Evolutionary conservation across 2,113 vertebrate genomes (phyloP), one percentile per base, ranked within the genome.

Genomic region (Nothoprocta pentlandii): DNA sequence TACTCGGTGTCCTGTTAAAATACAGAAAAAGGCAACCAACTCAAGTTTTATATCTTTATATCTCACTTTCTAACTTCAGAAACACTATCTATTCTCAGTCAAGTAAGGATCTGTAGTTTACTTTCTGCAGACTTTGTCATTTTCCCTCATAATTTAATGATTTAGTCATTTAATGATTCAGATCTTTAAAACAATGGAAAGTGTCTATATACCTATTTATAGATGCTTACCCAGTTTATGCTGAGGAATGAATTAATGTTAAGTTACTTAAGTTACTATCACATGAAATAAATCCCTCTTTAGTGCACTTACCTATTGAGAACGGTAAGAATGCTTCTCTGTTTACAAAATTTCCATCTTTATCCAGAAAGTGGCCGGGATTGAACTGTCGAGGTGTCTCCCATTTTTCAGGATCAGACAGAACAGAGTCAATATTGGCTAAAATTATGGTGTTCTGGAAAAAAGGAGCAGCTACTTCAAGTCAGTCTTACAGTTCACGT

Each of bases 251-350:
- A 46, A 87, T 36, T 25, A 42, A 63, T 67, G n/a, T 64, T 19
- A 42, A 80, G 41, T 19, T 62, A 12, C 46, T 64, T 19, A 42
- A 77, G 34, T 19, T 62, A 14, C 46, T 51, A 21, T 9, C 19
- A 34, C 46, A 17, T 22, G 56, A 81, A 74, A 36, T 54, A 62
- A 81, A 67, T 17, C 62, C 46, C 54, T 32, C 6, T 41, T 66
- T 30, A n/a, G 25, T 49, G 42, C 42, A 41, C 21, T 17, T 84
- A 97, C 97, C 96, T 85, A 74, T 36, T n/a, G 91, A 89, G 91
- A 98, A 97, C 0, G 93, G 94, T 70, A 97, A 70, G 75, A 97
- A 98, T 3, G 95, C 97, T n/a, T 97, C 96, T 32, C 73, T 95
- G 77, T 85, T 80, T 21, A 93, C 34, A 26, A 97, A 97, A 58